Percentiles rank a stretch among this genome's conserved stretches.
Evolutionary conservation across 2,113 vertebrate species (phyloP).

Genomic region (Mobula birostris): DNA sequence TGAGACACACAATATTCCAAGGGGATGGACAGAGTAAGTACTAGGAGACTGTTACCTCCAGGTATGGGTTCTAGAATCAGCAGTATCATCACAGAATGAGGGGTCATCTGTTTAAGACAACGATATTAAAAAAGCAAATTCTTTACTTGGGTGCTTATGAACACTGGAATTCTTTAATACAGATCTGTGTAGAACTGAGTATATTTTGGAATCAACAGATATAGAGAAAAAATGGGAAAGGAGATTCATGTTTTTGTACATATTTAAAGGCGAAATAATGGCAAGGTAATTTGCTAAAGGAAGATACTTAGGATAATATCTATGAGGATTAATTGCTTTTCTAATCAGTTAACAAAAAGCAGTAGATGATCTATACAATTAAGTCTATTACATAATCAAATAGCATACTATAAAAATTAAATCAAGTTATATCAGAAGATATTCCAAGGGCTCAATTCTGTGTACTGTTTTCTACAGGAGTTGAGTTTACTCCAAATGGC

Average conservation of each 20-base stretch:
- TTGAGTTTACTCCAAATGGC: background rate
- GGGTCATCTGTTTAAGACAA: too few relatives aligned
- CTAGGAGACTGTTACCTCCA: too few relatives aligned
- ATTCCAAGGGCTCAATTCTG: background rate
- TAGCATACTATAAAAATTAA: background rate
- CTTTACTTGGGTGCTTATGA: too few relatives aligned
- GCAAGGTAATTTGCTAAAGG: background rate
- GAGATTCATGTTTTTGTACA: background rate
- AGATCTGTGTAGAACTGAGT: background rate
- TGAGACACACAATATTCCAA: too few relatives aligned
- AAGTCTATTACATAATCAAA: background rate
- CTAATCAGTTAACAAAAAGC: background rate
- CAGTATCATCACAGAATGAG: too few relatives aligned
- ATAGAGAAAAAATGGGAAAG: too few relatives aligned
- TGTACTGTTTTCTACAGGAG: background rate
- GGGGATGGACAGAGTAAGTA: too few relatives aligned
- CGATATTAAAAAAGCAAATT: too few relatives aligned
- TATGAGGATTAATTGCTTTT: background rate
- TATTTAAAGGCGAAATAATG: background rate
- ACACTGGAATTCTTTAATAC: too few relatives aligned
- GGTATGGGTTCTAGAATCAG: too few relatives aligned
- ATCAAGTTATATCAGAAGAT: background rate
- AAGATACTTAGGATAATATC: background rate
- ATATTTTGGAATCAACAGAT: background rate
- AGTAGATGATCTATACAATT: background rate